Base-by-base conservation (phyloP, 2,888 invertebrate genomes). In the Polietes domitor region DNA sequence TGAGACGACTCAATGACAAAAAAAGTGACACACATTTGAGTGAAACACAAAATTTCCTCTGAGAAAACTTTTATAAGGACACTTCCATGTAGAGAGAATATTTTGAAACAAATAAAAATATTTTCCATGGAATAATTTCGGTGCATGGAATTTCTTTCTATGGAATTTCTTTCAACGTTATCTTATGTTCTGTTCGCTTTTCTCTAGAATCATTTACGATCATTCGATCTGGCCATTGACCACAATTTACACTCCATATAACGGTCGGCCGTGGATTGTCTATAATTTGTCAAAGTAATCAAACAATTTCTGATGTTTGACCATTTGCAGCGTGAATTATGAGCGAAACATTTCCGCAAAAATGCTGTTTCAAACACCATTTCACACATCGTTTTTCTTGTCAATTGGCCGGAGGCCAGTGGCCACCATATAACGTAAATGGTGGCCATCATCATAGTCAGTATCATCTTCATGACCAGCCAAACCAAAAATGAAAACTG, bases 331-430 rank as follows among this genome's bases (percentile, higher is more conserved):
- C n/a, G 47, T 47, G 32, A 63, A 63, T 63, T 63, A 63, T 63
- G 63, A 63, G 17, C 12, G 32, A 63, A 32, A 63, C 32, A 17
- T 70, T 70, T 77, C 53, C 47, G 47, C 5, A 71, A 74, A 77
- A 74, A 82, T 82, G 74, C 71, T 77, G 82, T 75, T 75, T 61
- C 17, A 43, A 77, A 74, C 77, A 78, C 32, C 61, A 74, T 70
- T 78, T 78, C 61, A 71, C 32, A 17, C 24, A 75, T 32, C 50
- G 41, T 55, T 65, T 12, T 28, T 10, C 50, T 1, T 24, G 24
- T 37, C 24, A 21, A 47, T 0, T 12, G 47, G 15, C 7, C 47
- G 3, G 6, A 32, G 4, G n/a, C 47, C 47, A 47, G 1, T 12
- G 26, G 58, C 26, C n/a, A 41, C 17, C 32, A 15, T 6, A n/a